Base-by-base conservation (phyloP, 2,797 vertebrate species). In the Limosa lapponica region DNA sequence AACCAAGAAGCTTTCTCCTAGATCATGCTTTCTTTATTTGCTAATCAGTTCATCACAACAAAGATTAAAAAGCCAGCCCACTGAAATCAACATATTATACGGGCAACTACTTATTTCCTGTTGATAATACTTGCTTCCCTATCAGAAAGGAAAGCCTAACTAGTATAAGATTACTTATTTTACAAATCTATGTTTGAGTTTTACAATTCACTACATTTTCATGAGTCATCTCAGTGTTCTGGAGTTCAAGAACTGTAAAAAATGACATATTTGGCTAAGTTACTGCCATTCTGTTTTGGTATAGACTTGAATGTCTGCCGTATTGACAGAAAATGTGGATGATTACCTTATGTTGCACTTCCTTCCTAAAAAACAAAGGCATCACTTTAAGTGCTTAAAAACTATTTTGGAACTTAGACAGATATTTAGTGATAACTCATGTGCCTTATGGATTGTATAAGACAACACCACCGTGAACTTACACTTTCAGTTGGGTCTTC, bases 401-500 rank as follows among this genome's bases (percentile, higher is more conserved):
- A 37, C 25, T 46, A 20, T 34, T 22, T 52, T 32, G 6, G 20
- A 66, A 52, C 8, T 81, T 62, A 34, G 0, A 32, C 0, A 0
- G 5, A 3, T 55, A 51, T 32, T 23, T 64, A 57, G 44, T 24
- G 16, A 18, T n/a, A 85, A 61, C 10, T 61, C 39, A 30, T 1
- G 4, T 57, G 10, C 37, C 39, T 67, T 59, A 67, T 5, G 12
- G 51, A 75, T 30, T 28, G 11, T 12, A 5, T 4, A 57, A 80
- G n/a, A 22, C 51, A 90, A 20, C 19, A 79, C 0, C 11, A 48
- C 2, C 5, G 5, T 4, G 8, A 72, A 64, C 98, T 98, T 91
- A 99, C 99, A 10, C 96, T 99, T 90, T 99, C 82, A 4, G 25
- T 79, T 17, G 99, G 97, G 93, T 98, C 97, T 93, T 98, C 88